Evolutionary conservation across 1,140 invertebrate genomes (phyloP).

Genomic region (Brachionus sp.): DNA sequence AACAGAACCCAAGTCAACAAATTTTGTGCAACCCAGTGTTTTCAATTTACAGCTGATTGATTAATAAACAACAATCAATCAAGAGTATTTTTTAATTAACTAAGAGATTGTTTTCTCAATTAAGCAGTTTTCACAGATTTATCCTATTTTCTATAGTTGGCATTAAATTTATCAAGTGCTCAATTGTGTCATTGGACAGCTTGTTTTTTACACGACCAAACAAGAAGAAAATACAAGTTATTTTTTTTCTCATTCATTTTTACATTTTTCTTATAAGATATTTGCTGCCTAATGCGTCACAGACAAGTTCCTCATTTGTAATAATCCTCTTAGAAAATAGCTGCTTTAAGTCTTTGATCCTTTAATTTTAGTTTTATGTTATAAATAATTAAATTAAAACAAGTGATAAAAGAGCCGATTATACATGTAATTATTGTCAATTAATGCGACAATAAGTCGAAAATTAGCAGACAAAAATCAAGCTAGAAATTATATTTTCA

Average conservation of each 20-base stretch:
- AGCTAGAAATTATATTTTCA: too few species aligned
- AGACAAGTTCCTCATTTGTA: not conserved
- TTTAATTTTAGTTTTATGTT: not conserved
- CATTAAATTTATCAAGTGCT: not conserved
- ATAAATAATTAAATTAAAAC: not conserved
- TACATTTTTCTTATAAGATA: too few species aligned
- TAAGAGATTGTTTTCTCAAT: constrained; percentile 4
- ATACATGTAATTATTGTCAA: not conserved
- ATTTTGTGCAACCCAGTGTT: not conserved
- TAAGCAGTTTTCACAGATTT: not conserved
- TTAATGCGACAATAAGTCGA: not conserved
- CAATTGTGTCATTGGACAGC: not conserved
- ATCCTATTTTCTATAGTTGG: not conserved
- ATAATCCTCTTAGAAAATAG: not conserved
- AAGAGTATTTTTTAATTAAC: not conserved
- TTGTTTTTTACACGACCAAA: not conserved
- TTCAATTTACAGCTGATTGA: not conserved
- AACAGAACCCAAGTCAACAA: not conserved
- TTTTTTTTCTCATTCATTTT: not conserved
- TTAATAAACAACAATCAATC: constrained; percentile 31
- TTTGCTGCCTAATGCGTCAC: not conserved
- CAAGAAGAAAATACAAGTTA: not conserved
- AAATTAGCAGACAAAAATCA: too few species aligned
- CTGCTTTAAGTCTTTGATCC: not conserved
- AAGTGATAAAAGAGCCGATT: not conserved